Percentiles rank a stretch among this genome's conserved stretches.
Evolutionary conservation across 2,797 vertebrate genomes (phyloP).

Genomic region (Ispidina picta): DNA sequence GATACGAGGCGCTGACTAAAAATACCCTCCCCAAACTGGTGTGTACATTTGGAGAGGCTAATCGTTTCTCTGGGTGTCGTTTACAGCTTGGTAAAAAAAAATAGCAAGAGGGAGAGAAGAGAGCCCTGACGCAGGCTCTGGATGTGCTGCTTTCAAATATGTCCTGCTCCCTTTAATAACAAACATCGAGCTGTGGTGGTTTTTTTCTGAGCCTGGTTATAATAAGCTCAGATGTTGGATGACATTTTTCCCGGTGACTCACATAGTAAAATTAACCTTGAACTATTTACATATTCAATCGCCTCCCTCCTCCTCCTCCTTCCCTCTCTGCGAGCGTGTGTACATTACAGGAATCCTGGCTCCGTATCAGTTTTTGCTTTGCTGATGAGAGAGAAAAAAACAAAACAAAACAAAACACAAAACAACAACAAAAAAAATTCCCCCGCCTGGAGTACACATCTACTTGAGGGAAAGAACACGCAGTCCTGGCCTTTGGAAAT

Average conservation of each 20-base stretch:
- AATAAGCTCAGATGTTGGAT: constrained; percentile 51
- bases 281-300: constrained; percentile 60
- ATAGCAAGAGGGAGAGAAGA: not conserved
- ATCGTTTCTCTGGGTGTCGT: not conserved
- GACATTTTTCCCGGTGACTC: constrained; percentile 54
- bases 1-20: constrained; percentile 21
- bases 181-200: not conserved
- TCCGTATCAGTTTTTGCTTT: constrained; percentile 69
- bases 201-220: constrained; percentile 7
- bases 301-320: not conserved
- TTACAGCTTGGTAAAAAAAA: not conserved
- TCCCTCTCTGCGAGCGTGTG: not conserved
- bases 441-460: constrained; percentile 81
- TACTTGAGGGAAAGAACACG: constrained; percentile 88
- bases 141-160: not conserved
- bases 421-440: not conserved
- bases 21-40: constrained; percentile 66
- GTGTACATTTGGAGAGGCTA: constrained; percentile 44
- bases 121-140: not conserved
- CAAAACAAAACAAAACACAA: not conserved
- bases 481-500: constrained; percentile 91
- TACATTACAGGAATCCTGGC: constrained; percentile 62
- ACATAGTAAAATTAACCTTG: constrained; percentile 68
- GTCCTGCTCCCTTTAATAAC: constrained; percentile 34
- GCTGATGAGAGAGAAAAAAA: constrained; percentile 79